phyloP scores from a whole-genome alignment of 2,113 vertebrate species.

The Dicrurus megarhynchus region DNA sequence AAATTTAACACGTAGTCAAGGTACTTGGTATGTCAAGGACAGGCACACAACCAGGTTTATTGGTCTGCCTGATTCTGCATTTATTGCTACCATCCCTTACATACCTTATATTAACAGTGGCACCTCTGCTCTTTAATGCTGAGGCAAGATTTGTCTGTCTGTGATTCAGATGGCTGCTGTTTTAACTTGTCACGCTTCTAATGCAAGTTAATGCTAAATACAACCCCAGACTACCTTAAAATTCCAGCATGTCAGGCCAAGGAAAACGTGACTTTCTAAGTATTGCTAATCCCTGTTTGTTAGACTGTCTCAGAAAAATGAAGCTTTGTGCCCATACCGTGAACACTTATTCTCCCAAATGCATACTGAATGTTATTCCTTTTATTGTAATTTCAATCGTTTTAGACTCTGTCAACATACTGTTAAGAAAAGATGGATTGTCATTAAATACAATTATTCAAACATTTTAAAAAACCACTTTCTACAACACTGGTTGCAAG shows the following conservation, averaged over 20 bases:
- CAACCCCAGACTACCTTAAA: conserved; percentile 29
- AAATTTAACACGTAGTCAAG: not conserved
- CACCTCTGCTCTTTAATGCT: not conserved
- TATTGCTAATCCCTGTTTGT: conserved; percentile 20
- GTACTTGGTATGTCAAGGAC: not conserved
- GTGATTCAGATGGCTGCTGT: not conserved
- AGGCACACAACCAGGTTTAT: not conserved
- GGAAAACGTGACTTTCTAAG: conserved; percentile 56
- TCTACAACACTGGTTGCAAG: not conserved
- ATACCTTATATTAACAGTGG: not conserved
- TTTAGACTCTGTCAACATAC: not conserved
- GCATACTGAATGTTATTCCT: not conserved
- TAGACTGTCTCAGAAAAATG: conserved; percentile 11
- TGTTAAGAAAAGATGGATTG: not conserved
- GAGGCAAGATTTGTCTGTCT: not conserved
- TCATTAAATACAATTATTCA: conserved; percentile 1
- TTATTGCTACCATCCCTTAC: not conserved
- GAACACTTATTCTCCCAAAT: conserved; percentile 21
- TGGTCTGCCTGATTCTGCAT: not conserved
- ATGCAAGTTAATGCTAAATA: conserved; percentile 40
- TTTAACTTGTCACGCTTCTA: conserved; percentile 32
- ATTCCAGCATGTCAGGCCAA: conserved; percentile 21
- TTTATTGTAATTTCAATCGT: not conserved
- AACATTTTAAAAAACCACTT: not conserved
- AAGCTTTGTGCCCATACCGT: conserved; percentile 3